Percentiles rank a stretch among this genome's conserved stretches.
Evolutionary conservation across 2,797 vertebrate species (phyloP).

Genomic region (Sarcophilus harrisii): DNA sequence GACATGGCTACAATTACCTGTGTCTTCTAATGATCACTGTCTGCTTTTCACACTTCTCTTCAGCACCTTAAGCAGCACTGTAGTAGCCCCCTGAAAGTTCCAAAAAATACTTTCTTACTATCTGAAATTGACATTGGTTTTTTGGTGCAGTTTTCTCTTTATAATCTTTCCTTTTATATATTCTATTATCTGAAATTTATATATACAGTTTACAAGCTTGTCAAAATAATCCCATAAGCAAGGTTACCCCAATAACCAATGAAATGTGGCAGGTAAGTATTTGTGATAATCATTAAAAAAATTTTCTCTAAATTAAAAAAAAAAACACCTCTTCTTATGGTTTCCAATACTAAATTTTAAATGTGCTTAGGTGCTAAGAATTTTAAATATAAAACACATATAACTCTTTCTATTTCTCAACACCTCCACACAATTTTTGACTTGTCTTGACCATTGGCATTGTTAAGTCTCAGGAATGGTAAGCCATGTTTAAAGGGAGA

Average conservation of each 20-base stretch:
- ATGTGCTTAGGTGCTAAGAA: not conserved
- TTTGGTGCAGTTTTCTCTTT: conserved; percentile 9
- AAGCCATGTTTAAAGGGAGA: not conserved
- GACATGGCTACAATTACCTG: not conserved
- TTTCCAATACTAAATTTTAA: not conserved
- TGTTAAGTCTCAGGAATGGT: not conserved
- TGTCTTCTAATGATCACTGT: not conserved
- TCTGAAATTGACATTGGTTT: conserved; percentile 22
- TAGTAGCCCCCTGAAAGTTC: not conserved
- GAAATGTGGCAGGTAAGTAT: not conserved
- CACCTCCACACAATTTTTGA: conserved; percentile 14
- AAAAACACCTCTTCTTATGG: not conserved
- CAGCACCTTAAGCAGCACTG: not conserved
- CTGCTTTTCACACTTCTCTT: not conserved
- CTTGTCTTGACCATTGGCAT: conserved; percentile 10
- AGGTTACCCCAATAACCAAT: not conserved
- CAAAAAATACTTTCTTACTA: conserved; percentile 45
- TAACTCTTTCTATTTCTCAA: not conserved
- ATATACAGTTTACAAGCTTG: conserved; percentile 5
- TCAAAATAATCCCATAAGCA: conserved; percentile 8
- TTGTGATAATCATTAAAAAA: not conserved
- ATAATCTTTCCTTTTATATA: conserved; percentile 27
- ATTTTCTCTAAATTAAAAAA: not conserved
- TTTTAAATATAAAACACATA: not conserved
- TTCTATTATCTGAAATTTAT: conserved; percentile 20